These are phyloP conservation scores for Phataginus tricuspis DNA, from an alignment of 2,797 vertebrate genomes.

Conservation along the genomic window DNA sequence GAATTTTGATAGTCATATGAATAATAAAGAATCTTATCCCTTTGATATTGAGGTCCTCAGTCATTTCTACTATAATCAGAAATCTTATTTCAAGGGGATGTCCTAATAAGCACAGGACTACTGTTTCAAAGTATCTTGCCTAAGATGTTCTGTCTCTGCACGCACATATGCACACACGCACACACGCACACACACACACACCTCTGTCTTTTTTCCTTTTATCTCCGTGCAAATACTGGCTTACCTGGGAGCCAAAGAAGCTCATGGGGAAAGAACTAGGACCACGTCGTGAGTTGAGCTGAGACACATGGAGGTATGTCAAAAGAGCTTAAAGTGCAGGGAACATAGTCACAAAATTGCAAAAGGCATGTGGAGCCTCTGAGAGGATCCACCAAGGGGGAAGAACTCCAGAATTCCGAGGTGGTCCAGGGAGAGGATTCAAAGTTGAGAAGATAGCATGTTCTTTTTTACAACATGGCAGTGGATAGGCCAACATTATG, in stretches of 20 bases:
- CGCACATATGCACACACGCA: too few relatives aligned
- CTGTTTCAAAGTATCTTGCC: background rate
- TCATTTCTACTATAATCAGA: background rate
- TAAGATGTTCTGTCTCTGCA: background rate
- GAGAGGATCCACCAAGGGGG: background rate
- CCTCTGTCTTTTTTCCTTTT: background rate
- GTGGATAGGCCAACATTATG: background rate
- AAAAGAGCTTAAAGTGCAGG: background rate
- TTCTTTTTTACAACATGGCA: background rate
- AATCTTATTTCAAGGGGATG: background rate
- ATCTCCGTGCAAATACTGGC: background rate
- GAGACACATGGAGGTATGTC: background rate
- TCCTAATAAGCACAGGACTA: background rate
- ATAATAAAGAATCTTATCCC: background rate
- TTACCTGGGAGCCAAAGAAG: background rate
- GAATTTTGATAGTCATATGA: background rate
- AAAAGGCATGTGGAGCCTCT: background rate
- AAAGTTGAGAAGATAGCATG: background rate
- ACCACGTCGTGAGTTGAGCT: background rate
- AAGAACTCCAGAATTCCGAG: background rate
- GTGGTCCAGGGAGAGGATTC: background rate
- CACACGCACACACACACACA: background rate
- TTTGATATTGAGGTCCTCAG: background rate
- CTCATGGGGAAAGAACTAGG: background rate
- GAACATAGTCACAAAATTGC: background rate